Conservation (phyloP, 2,797 vertebrate species). For the Lacerta agilis region DNA sequence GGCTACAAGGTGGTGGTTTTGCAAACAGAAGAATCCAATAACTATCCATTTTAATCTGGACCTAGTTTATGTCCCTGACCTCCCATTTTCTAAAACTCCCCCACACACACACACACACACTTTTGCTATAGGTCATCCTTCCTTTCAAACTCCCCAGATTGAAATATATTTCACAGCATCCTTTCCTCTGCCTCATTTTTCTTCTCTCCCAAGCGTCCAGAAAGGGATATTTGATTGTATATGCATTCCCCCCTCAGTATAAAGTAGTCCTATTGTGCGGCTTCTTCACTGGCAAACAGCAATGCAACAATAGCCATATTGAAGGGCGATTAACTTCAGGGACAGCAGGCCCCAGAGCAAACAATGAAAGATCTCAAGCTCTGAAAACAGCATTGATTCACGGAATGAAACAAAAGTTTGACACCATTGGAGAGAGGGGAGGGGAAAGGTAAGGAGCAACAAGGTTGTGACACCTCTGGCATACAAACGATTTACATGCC, state of each 20-base stretch:
- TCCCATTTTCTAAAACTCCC: neutral
- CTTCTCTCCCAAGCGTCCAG: neutral
- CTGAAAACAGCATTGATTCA: conserved; percentile 66
- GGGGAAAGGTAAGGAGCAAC: conserved; percentile 45
- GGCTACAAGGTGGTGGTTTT: too few relatives aligned
- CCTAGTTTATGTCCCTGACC: neutral
- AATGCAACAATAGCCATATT: conserved; percentile 70
- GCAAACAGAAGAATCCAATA: neutral
- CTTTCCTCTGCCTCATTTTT: neutral
- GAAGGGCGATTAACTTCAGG: conserved; percentile 72
- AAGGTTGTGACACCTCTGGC: conserved; percentile 53
- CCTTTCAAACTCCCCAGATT: neutral
- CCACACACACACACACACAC: too few relatives aligned
- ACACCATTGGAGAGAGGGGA: conserved; percentile 48
- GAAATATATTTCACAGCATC: neutral
- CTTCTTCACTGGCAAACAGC: conserved; percentile 63
- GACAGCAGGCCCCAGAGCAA: conserved; percentile 61
- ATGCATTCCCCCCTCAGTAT: conserved; percentile 50
- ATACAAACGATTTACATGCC: conserved; percentile 61
- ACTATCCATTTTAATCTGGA: neutral
- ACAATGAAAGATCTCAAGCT: conserved; percentile 72
- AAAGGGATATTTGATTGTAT: neutral
- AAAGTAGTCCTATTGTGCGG: conserved; percentile 54
- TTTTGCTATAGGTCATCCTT: neutral
- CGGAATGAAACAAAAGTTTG: conserved; percentile 70